Evolutionary conservation across 2,888 invertebrate species (phyloP).

Genomic region (Andrena chrysosceles): DNA sequence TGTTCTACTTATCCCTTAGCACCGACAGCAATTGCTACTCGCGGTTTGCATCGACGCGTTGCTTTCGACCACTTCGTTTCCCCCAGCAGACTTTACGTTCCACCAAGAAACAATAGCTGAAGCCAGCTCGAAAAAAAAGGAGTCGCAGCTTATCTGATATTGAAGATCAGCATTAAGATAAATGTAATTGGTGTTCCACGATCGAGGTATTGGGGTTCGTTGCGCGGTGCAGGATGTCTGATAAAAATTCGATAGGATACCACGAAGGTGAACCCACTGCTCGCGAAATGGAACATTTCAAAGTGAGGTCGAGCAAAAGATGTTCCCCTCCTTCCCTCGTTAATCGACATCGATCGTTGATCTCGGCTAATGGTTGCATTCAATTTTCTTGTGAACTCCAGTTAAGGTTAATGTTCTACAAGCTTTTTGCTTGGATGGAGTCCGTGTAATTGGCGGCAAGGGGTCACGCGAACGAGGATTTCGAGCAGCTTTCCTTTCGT

Average conservation of each 20-base stretch:
- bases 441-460: neutral
- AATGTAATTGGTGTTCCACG: conserved; percentile 41
- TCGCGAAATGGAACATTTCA: neutral
- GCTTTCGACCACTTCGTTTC: conserved; percentile 48
- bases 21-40: conserved; percentile 38
- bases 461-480: neutral
- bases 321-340: neutral
- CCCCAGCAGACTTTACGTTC: neutral
- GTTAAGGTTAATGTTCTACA: neutral
- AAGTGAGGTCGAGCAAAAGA: neutral
- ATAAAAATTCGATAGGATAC: neutral
- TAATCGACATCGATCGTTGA: conserved; percentile 12
- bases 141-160: conserved; percentile 35
- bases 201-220: neutral
- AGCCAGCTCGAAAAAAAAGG: conserved; percentile 13
- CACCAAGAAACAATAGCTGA: conserved; percentile 32
- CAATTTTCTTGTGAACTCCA: conserved; percentile 1
- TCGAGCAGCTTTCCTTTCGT: neutral
- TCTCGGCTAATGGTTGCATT: conserved; percentile 8
- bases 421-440: neutral
- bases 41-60: conserved; percentile 33
- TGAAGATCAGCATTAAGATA: conserved; percentile 38
- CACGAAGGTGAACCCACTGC: neutral
- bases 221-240: neutral
- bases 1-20: conserved; percentile 69